Evolutionary conservation across 2,888 invertebrate genomes (phyloP).

Genomic region (Zonitis immaculata): DNA sequence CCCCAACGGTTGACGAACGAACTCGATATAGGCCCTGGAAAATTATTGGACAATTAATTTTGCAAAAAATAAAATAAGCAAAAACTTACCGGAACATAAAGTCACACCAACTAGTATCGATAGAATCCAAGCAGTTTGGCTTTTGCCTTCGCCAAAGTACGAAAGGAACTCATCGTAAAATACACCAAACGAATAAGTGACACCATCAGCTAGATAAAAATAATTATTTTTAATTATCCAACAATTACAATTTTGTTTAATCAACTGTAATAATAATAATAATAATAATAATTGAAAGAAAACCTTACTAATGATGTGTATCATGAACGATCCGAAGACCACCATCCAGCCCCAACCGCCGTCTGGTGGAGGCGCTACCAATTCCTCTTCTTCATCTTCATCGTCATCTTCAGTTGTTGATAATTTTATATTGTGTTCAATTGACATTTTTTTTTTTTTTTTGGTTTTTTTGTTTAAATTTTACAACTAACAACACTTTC

Average conservation of each 20-base stretch:
- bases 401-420: not conserved
- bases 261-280: too few species aligned
- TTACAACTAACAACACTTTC: too few species aligned
- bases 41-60: not conserved
- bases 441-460: not conserved
- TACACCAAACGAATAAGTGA: conserved; percentile 96
- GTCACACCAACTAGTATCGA: conserved; percentile 95
- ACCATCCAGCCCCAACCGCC: conserved; percentile 96
- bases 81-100: conserved; percentile 77
- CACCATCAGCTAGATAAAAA: conserved; percentile 92
- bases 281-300: not conserved
- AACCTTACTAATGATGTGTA: conserved; percentile 88
- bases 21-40: conserved; percentile 90
- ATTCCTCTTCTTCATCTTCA: conserved; percentile 40
- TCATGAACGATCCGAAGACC: conserved; percentile 92
- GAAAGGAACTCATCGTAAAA: conserved; percentile 82
- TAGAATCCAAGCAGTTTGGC: conserved; percentile 87
- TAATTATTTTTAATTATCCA: too few species aligned
- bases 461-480: not conserved
- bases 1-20: conserved; percentile 94
- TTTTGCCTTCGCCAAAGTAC: conserved; percentile 80
- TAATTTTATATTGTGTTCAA: not conserved
- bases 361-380: conserved; percentile 66
- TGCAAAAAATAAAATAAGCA: too few species aligned
- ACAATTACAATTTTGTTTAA: not conserved